A percentile compares a stretch with the other conserved stretches of the same genome.
phyloP scores from a whole-genome alignment of 2,888 invertebrate species.

The Cyclophora punctaria region DNA sequence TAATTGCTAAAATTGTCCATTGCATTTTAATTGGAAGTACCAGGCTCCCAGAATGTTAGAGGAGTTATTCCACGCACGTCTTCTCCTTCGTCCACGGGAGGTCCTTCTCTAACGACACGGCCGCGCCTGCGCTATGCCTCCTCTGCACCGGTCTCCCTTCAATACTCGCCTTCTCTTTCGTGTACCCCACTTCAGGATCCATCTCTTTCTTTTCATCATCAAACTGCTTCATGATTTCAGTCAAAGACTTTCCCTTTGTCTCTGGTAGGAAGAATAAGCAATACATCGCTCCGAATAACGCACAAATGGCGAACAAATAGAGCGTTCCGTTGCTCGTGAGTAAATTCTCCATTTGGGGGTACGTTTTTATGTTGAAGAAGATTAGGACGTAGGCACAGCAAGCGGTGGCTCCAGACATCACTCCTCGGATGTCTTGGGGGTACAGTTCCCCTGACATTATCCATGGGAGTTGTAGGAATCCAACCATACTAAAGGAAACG shows the following conservation, averaged over 20 bases:
- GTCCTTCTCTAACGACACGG: conserved; percentile 57
- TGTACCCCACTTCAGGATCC: conserved; percentile 50
- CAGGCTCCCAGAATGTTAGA: conserved; percentile 22
- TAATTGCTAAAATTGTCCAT: neutral
- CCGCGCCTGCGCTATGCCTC: conserved; percentile 59
- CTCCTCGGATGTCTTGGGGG: conserved; percentile 79
- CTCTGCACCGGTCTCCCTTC: conserved; percentile 52
- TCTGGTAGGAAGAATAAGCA: conserved; percentile 78
- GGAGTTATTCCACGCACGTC: conserved; percentile 21
- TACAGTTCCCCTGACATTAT: conserved; percentile 84
- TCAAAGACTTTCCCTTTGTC: conserved; percentile 79
- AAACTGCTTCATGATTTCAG: conserved; percentile 80
- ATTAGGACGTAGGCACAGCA: conserved; percentile 81
- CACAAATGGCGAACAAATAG: conserved; percentile 77
- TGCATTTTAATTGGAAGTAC: conserved; percentile 21
- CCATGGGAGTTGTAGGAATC: conserved; percentile 83
- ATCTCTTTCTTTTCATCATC: conserved; percentile 56
- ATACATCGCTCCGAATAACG: conserved; percentile 77
- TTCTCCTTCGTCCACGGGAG: conserved; percentile 22
- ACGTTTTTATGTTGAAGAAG: conserved; percentile 82
- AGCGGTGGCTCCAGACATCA: conserved; percentile 81
- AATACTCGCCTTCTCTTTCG: conserved; percentile 34
- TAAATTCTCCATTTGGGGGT: conserved; percentile 75
- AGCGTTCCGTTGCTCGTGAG: conserved; percentile 78
- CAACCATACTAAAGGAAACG: conserved; percentile 83